Evolutionary conservation across 2,797 vertebrate genomes (phyloP).

Genomic region (Gymnothorax reevesii): DNA sequence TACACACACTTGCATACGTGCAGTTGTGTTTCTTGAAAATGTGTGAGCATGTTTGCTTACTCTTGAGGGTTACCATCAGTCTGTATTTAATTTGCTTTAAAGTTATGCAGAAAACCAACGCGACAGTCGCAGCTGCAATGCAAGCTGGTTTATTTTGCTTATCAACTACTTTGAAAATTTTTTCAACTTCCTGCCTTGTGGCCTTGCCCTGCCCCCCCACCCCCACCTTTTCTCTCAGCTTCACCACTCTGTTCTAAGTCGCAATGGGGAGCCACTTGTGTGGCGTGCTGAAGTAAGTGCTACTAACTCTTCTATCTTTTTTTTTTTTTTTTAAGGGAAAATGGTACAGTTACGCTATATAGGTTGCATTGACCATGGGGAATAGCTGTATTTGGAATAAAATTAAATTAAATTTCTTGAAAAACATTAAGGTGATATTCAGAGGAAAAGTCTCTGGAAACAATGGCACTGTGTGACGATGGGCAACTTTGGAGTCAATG

Average conservation of each 20-base stretch:
- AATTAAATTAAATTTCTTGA: too few species aligned
- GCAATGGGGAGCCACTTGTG: constrained; percentile 30
- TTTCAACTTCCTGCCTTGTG: not conserved
- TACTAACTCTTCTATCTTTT: too few species aligned
- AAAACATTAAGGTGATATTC: too few species aligned
- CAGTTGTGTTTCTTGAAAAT: not conserved
- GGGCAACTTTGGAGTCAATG: too few species aligned
- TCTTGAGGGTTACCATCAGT: not conserved
- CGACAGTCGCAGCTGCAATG: constrained; percentile 44
- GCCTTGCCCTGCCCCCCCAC: not conserved
- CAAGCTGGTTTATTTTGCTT: constrained; percentile 10
- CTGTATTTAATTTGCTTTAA: not conserved
- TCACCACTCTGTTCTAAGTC: not conserved
- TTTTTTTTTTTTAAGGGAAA: not conserved
- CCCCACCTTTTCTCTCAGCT: not conserved
- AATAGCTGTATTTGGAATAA: too few species aligned
- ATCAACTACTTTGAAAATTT: not conserved
- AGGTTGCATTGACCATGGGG: too few species aligned
- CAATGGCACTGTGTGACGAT: too few species aligned
- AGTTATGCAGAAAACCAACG: constrained; percentile 12
- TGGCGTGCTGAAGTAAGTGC: constrained; percentile 18
- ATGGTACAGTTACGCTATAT: not conserved
- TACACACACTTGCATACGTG: too few species aligned
- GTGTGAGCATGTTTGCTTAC: not conserved
- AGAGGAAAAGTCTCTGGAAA: too few species aligned